Percentiles rank a stretch among this genome's conserved stretches.
Evolutionary conservation across 2,113 vertebrate genomes (phyloP).

Genomic region (Quiscalus mexicanus): DNA sequence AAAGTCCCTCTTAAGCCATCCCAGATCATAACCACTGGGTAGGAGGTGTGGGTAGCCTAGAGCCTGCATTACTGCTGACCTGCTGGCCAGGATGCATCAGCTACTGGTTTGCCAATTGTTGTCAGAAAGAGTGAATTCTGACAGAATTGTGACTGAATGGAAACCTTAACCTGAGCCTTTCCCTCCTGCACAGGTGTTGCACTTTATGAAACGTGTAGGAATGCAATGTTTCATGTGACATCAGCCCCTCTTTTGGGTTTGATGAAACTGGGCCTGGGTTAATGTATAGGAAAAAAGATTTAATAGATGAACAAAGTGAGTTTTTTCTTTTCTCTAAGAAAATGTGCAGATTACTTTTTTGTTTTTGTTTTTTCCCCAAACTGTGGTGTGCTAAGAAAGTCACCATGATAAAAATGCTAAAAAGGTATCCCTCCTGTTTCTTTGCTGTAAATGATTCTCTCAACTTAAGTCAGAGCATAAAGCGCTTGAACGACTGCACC

Average conservation of each 20-base stretch:
- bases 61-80: background rate
- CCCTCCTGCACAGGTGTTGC: background rate
- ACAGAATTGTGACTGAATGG: background rate
- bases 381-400: background rate
- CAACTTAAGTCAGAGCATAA: background rate
- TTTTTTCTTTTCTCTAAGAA: background rate
- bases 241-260: background rate
- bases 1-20: background rate
- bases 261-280: background rate
- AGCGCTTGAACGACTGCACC: background rate
- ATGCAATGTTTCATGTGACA: background rate
- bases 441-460: constrained; percentile 2
- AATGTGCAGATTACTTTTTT: background rate
- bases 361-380: background rate
- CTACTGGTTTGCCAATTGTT: background rate
- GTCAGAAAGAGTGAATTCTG: background rate
- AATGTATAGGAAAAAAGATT: background rate
- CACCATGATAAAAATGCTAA: background rate
- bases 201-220: background rate
- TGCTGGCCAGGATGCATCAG: background rate
- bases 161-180: background rate
- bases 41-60: background rate
- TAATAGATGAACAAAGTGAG: background rate
- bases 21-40: background rate
- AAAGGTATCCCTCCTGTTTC: background rate